Evolutionary conservation across 1,140 invertebrate species (phyloP).

Genomic region (Branchinecta lindahli): DNA sequence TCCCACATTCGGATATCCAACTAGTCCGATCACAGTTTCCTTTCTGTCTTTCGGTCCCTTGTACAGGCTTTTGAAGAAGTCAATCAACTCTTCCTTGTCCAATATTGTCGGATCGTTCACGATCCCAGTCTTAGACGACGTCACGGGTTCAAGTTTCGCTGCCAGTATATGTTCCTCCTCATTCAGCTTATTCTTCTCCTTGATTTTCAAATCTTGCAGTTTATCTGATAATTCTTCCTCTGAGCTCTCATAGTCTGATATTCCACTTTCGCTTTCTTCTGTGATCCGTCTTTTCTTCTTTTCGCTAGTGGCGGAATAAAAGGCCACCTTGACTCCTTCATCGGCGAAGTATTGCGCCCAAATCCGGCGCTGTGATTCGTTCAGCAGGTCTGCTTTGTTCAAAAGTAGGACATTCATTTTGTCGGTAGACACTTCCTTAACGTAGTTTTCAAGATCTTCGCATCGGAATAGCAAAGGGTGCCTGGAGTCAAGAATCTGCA

Average conservation of each 20-base stretch:
- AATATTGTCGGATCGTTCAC: not conserved
- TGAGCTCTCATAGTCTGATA: not conserved
- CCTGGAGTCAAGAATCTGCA: conserved; percentile 91
- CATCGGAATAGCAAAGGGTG: conserved; percentile 90
- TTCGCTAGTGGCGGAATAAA: conserved; percentile 59
- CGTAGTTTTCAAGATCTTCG: conserved; percentile 85
- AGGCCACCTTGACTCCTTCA: conserved; percentile 47
- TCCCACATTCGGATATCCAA: conserved; percentile 98
- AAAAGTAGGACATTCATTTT: conserved; percentile 74
- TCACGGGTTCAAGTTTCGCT: not conserved
- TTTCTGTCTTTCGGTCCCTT: conserved; percentile 35
- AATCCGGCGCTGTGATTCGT: conserved; percentile 51
- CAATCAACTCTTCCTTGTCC: conserved; percentile 34
- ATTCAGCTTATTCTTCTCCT: not conserved
- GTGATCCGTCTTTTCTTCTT: conserved; percentile 22
- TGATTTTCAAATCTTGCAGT: conserved; percentile 12
- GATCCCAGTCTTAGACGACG: not conserved
- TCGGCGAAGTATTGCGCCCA: conserved; percentile 81
- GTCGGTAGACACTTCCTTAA: conserved; percentile 57
- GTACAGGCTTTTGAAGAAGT: conserved; percentile 50
- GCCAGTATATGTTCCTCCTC: no score
- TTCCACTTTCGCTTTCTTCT: conserved; percentile 9
- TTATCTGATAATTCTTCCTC: conserved; percentile 10
- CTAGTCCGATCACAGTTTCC: conserved; percentile 66
- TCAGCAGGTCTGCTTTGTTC: conserved; percentile 95